Conservation (phyloP, 2,888 invertebrate species). For the Stenodera caucasica region DNA sequence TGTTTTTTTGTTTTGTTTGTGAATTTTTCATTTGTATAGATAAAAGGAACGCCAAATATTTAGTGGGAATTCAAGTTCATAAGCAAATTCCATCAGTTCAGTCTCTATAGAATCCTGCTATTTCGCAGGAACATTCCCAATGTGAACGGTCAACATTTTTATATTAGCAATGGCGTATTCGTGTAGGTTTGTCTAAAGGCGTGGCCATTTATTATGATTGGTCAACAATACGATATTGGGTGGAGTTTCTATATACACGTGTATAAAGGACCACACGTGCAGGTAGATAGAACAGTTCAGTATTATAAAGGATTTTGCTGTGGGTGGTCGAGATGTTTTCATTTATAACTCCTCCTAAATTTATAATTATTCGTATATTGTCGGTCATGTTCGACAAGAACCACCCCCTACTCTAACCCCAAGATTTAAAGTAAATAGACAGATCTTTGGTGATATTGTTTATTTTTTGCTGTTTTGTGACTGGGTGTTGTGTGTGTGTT, state of each 20-base stretch:
- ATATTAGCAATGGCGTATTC: conserved; percentile 46
- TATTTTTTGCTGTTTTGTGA: conserved; percentile 53
- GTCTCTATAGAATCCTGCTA: not conserved
- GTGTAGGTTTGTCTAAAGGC: conserved; percentile 38
- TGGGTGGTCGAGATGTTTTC: conserved; percentile 50
- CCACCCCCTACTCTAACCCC: conserved; percentile 51
- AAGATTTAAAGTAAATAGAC: conserved; percentile 50
- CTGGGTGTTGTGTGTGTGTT: conserved; percentile 38
- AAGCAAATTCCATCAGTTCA: not conserved
- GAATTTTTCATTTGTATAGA: not conserved
- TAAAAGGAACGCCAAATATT: not conserved
- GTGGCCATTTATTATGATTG: conserved; percentile 42
- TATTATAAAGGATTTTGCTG: conserved; percentile 50
- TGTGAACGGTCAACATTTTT: conserved; percentile 31
- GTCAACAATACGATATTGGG: conserved; percentile 35
- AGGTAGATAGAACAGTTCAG: conserved; percentile 43
- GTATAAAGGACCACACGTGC: conserved; percentile 53
- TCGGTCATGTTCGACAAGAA: conserved; percentile 46
- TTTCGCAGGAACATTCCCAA: not conserved
- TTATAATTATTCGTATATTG: conserved; percentile 38
- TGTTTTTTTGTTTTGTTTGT: too few relatives aligned
- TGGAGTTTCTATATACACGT: conserved; percentile 46
- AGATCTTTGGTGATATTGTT: conserved; percentile 54
- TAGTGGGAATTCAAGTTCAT: not conserved
- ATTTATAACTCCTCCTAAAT: conserved; percentile 47